Evolutionary conservation across 2,888 invertebrate species (phyloP).

Genomic region (Neoitamus cyanurus): DNA sequence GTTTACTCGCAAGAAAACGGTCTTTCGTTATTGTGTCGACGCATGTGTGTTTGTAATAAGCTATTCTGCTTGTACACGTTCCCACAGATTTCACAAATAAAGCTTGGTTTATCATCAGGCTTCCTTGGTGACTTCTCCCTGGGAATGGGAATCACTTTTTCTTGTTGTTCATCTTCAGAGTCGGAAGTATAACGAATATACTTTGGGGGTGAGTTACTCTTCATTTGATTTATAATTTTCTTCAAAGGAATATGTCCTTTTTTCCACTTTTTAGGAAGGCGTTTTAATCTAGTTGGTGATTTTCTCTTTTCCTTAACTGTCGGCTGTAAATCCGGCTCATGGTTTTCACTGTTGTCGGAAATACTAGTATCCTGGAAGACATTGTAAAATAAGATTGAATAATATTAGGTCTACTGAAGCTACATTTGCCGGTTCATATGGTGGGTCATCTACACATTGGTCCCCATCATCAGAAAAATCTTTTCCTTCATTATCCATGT

Average conservation of each 20-base stretch:
- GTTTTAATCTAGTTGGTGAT: not conserved
- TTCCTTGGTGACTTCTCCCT: not conserved
- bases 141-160: not conserved
- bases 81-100: conserved; percentile 45
- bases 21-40: conserved; percentile 40
- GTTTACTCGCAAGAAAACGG: conserved; percentile 44
- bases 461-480: not conserved
- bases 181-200: not conserved
- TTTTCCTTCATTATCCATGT: not conserved
- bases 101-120: conserved; percentile 17
- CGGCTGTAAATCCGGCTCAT: not conserved
- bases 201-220: not conserved
- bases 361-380: not conserved
- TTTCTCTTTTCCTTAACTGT: not conserved
- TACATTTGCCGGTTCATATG: not conserved
- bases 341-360: not conserved
- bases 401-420: not conserved
- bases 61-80: conserved; percentile 41
- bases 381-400: not conserved
- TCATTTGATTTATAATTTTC: not conserved
- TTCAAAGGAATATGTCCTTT: conserved; percentile 16
- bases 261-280: not conserved
- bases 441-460: not conserved
- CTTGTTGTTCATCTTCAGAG: not conserved
- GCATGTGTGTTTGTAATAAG: conserved; percentile 32